Percentiles rank a stretch among this genome's conserved stretches.
phyloP scores from a whole-genome alignment of 2,888 invertebrate genomes.

The Chironomus tentans region DNA sequence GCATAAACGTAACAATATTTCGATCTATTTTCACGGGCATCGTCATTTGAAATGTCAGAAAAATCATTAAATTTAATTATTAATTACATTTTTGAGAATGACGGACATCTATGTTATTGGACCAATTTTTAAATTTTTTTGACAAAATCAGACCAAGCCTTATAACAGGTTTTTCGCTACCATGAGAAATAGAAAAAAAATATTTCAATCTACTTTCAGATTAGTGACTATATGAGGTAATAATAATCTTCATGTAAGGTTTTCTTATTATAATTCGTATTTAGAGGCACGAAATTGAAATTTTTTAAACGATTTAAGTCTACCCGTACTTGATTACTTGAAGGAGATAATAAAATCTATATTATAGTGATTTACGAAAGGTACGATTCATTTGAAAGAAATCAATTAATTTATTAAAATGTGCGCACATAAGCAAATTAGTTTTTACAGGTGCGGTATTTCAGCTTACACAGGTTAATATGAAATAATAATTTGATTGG shows the following conservation, averaged over 20 bases:
- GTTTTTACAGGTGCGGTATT: conserved; percentile 21
- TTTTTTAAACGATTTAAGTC: no score
- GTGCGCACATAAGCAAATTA: background rate
- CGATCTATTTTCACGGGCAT: background rate
- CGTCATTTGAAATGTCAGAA: conserved; percentile 1
- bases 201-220: background rate
- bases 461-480: background rate
- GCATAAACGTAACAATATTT: background rate
- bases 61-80: conserved; percentile 26
- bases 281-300: no score
- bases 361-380: conserved; percentile 8
- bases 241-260: no score
- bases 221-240: background rate
- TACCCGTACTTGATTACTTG: no score
- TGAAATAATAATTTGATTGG: background rate
- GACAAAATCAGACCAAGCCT: conserved; percentile 13
- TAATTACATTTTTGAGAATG: background rate
- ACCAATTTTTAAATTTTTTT: background rate
- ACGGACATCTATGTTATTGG: background rate
- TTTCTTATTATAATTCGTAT: no score
- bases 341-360: no score
- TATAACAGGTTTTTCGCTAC: conserved; percentile 16
- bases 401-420: conserved; percentile 15
- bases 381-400: background rate
- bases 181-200: background rate